Conservation (phyloP, 2,797 vertebrate species). For the Scleropages formosus region DNA sequence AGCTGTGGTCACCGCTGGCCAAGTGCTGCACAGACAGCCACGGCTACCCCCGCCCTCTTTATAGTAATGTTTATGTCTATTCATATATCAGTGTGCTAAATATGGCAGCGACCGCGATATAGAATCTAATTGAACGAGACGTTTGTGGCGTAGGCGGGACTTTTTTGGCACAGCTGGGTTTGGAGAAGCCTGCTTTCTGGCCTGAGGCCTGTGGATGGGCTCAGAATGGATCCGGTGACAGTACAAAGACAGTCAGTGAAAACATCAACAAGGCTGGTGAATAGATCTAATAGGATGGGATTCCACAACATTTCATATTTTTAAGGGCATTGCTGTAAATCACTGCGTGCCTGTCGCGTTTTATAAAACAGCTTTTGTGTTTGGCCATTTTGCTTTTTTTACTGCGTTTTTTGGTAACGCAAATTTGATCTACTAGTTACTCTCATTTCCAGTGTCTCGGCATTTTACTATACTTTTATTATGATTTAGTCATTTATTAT, state of each 20-base stretch:
- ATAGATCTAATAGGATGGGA: too few relatives aligned
- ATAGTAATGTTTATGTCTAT: conserved; percentile 42
- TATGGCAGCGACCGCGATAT: conserved; percentile 41
- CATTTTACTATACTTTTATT: neutral
- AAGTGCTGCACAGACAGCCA: conserved; percentile 7
- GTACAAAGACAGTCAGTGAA: too few relatives aligned
- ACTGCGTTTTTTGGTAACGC: too few relatives aligned
- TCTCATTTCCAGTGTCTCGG: neutral
- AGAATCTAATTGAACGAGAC: conserved; percentile 27
- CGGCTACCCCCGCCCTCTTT: conserved; percentile 19
- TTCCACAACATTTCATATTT: too few relatives aligned
- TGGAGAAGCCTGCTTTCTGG: neutral
- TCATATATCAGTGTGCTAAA: conserved; percentile 44
- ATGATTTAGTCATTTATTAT: neutral
- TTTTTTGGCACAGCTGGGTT: conserved; percentile 32
- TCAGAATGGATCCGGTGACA: too few relatives aligned
- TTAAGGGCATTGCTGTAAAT: too few relatives aligned
- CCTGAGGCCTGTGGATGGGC: neutral
- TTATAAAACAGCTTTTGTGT: conserved; percentile 16
- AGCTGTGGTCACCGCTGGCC: neutral
- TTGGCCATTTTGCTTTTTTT: neutral
- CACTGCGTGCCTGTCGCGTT: neutral
- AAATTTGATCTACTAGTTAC: too few relatives aligned
- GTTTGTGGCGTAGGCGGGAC: conserved; percentile 41
- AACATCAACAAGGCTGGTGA: too few relatives aligned